Percentiles rank a stretch among this genome's conserved stretches.
Evolutionary conservation across 2,113 vertebrate genomes (phyloP).

Genomic region (Regulus satrapa): DNA sequence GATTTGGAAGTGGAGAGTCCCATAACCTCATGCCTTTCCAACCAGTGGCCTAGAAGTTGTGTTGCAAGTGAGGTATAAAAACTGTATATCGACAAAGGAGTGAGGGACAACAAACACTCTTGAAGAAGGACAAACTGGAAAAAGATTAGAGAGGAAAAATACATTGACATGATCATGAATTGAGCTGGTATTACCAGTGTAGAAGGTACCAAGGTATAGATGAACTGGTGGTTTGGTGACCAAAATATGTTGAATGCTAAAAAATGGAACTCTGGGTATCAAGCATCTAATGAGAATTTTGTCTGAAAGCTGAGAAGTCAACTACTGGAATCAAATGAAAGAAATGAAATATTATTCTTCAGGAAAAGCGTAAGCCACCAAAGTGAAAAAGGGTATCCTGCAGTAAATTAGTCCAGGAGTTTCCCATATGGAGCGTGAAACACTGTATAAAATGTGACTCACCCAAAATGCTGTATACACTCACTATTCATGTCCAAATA

Average conservation of each 20-base stretch:
- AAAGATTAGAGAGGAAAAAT: not conserved
- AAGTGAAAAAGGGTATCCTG: not conserved
- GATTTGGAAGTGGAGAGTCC: not conserved
- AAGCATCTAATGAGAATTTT: not conserved
- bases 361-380: not conserved
- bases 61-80: not conserved
- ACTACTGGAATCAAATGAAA: not conserved
- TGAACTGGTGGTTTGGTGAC: not conserved
- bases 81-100: not conserved
- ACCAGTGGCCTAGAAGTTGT: not conserved
- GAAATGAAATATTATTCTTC: not conserved
- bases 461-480: not conserved
- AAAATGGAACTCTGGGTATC: not conserved
- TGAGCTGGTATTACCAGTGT: not conserved
- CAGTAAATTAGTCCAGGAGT: not conserved
- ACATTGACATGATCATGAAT: not conserved
- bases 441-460: fast-evolving
- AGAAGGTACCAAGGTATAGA: not conserved
- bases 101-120: not conserved
- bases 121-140: not conserved
- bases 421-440: not conserved
- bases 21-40: not conserved
- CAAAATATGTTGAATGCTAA: not conserved
- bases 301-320: not conserved
- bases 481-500: not conserved